Evolutionary conservation across 2,113 vertebrate genomes (phyloP).

Genomic region (Aegypius monachus): DNA sequence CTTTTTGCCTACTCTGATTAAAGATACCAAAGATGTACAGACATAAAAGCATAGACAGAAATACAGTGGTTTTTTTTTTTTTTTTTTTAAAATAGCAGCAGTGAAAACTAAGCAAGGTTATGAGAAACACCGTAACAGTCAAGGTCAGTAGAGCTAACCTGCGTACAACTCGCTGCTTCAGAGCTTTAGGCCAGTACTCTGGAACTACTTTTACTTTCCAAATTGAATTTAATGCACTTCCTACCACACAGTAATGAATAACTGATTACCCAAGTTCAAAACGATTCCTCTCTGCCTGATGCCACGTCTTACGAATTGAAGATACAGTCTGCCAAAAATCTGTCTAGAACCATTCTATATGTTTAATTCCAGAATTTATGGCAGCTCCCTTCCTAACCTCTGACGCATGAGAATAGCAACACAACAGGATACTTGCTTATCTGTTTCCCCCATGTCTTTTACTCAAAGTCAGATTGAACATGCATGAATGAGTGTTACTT

Average conservation of each 20-base stretch:
- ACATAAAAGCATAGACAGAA: background rate
- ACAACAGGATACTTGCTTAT: background rate
- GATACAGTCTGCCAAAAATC: background rate
- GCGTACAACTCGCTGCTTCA: background rate
- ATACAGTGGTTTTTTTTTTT: too few relatives aligned
- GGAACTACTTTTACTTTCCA: background rate
- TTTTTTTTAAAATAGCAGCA: background rate
- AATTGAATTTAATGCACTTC: background rate
- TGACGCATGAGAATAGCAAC: background rate
- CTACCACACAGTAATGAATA: background rate
- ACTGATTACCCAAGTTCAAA: background rate
- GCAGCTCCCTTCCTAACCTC: background rate
- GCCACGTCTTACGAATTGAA: background rate
- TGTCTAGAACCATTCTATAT: background rate
- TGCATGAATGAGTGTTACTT: background rate
- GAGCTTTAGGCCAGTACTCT: background rate
- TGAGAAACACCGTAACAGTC: background rate
- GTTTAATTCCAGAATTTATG: background rate
- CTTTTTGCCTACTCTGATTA: background rate
- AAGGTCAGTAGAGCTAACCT: background rate
- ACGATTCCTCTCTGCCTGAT: background rate
- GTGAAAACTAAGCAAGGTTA: background rate
- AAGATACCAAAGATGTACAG: background rate
- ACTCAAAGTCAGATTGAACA: background rate
- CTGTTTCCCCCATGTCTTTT: background rate